Evolutionary conservation across 1,140 invertebrate genomes (phyloP).

Genomic region (Drosophila teissieri): DNA sequence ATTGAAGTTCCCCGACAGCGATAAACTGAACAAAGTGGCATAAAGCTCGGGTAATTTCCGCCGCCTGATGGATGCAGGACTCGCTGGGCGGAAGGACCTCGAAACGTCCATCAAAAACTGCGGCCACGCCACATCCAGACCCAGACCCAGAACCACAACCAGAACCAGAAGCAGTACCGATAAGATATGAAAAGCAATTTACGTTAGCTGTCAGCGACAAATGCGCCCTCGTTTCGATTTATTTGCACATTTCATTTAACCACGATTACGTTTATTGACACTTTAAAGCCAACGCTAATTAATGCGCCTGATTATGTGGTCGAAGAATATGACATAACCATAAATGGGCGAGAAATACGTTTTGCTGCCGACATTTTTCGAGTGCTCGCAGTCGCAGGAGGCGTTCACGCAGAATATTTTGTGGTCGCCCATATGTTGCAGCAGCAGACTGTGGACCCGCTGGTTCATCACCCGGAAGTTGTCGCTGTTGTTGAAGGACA

Average conservation of each 20-base stretch:
- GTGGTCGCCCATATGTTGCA: slow-evolving; percentile 52
- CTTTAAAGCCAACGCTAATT: slow-evolving; percentile 41
- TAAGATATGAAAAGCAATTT: slow-evolving; percentile 78
- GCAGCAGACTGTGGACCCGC: slow-evolving; percentile 50
- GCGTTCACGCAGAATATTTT: slow-evolving; percentile 53
- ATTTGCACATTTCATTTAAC: slow-evolving; percentile 1
- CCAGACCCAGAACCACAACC: not conserved
- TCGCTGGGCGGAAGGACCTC: slow-evolving; percentile 21
- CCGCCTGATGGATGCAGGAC: slow-evolving; percentile 6
- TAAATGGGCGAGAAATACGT: slow-evolving; percentile 47
- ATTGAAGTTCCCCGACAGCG: slow-evolving; percentile 9
- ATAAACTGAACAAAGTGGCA: slow-evolving; percentile 49
- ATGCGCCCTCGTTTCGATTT: slow-evolving; percentile 35
- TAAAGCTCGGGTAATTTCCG: slow-evolving; percentile 67
- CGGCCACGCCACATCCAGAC: slow-evolving; percentile 12
- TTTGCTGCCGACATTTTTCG: slow-evolving; percentile 15
- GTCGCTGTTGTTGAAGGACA: slow-evolving; percentile 34
- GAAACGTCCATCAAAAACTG: slow-evolving; percentile 70
- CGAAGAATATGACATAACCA: slow-evolving; percentile 58
- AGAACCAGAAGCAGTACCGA: slow-evolving; percentile 10
- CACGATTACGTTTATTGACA: slow-evolving; percentile 25
- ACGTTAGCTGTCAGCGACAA: slow-evolving; percentile 76
- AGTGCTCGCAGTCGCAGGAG: slow-evolving; percentile 15
- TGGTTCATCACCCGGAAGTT: slow-evolving; percentile 33
- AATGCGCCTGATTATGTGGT: slow-evolving; percentile 50